Conservation (phyloP, 1,140 invertebrate genomes). For the Plodia interpunctella region DNA sequence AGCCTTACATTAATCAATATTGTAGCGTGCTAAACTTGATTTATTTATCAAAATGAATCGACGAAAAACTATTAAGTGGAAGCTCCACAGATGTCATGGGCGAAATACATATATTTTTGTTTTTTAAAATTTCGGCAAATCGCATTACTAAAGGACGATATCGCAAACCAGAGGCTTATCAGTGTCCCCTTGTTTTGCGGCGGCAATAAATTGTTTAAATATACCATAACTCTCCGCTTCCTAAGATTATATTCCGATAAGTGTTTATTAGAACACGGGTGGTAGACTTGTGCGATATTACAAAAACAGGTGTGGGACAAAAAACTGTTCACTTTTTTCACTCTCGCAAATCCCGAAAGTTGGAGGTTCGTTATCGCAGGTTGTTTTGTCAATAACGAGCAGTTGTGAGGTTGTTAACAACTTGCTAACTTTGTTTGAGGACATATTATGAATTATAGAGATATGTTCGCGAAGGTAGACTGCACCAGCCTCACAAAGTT, state of each 20-base stretch:
- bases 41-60: not conserved
- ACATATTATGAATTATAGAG: too few relatives aligned
- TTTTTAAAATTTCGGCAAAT: conserved; percentile 44
- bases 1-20: too few relatives aligned
- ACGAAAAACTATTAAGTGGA: not conserved
- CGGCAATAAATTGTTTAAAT: conserved; percentile 72
- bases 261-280: conserved; percentile 68
- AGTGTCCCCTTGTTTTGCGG: conserved; percentile 59
- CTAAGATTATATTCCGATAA: conserved; percentile 62
- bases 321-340: conserved; percentile 40
- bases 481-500: too few relatives aligned
- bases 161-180: conserved; percentile 62
- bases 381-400: conserved; percentile 65
- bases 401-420: conserved; percentile 53
- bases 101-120: not conserved
- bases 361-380: conserved; percentile 53
- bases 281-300: conserved; percentile 56
- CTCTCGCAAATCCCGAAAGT: conserved; percentile 49
- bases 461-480: too few relatives aligned
- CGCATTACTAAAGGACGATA: conserved; percentile 42
- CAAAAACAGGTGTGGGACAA: conserved; percentile 51
- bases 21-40: not conserved
- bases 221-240: conserved; percentile 69
- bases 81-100: not conserved
- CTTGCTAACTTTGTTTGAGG: conserved; percentile 23